Evolutionary conservation across 2,113 vertebrate species (phyloP), one percentile per base, ranked within the genome.

Genomic region (Anoplopoma fimbria): DNA sequence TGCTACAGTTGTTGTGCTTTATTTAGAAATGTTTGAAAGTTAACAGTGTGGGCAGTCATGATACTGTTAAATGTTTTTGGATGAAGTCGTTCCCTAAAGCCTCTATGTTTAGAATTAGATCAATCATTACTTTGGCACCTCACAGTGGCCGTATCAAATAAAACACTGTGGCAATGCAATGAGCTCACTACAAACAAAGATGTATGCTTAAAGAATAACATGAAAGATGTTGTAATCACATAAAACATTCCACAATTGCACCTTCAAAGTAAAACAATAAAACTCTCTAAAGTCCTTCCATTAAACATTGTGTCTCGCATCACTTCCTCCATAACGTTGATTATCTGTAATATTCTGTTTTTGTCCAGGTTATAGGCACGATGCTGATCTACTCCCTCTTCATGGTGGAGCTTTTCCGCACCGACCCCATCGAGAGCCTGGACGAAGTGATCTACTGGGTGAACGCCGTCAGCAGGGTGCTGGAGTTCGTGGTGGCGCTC

Each of bases 401-500:
- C 91, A 92, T 97, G 95, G 92, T 94, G 84, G 97, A 97, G 93
- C 91, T 96, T 74, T 91, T 95, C 31, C 93, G 95, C 65, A 90
- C 88, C 2, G 63, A 93, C 31, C 94, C 95, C 0, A 93, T 97
- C 38, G 95, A 96, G 70, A 95, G 94, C 86, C 93, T 97, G 81
- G 97, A 97, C 0, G 97, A 97, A 75, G 90, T 97, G 19, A 94
- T 97, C 81, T 97, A 97, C 93, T 95, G 92, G 25, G 95, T 97
- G 73, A 96, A 95, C 1, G 96, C 96, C 0, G 72, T 96, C 69
- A 97, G 96, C 94, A 91, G 96, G 0, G 94, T 95, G 87, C 94
- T 97, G 91, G 97, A 97, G 95, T 97, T 97, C 34, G 81, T 96
- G 79, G 96, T 97, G 94, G 97, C 97, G 0, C 79, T 97, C 14